These are phyloP conservation scores for Tryphoninae sp. DNA, from an alignment of 2,888 invertebrate species.

Conservation along the genomic window DNA sequence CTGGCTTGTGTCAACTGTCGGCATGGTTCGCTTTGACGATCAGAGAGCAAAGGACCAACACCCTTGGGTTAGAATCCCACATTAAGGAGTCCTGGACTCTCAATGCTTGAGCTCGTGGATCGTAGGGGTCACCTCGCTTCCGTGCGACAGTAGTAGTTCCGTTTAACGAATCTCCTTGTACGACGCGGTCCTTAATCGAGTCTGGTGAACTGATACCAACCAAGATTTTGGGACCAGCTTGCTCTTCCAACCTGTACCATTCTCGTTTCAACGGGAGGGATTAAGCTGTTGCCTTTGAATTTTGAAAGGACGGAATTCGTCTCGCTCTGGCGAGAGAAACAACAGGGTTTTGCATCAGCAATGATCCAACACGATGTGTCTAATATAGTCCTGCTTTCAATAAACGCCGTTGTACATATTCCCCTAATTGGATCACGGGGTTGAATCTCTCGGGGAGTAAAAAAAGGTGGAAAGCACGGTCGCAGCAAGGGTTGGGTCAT, in stretches of 20 bases:
- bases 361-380: neutral
- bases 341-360: slow-evolving; percentile 11
- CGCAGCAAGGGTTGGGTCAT: slow-evolving; percentile 46
- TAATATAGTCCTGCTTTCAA: neutral
- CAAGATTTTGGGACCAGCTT: slow-evolving; percentile 1
- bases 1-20: slow-evolving; percentile 17
- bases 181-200: slow-evolving; percentile 4
- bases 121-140: too few relatives aligned
- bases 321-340: neutral
- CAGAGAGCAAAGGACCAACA: slow-evolving; percentile 14
- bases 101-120: neutral
- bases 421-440: slow-evolving; percentile 53
- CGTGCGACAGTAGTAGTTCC: too few relatives aligned
- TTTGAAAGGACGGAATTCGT: slow-evolving; percentile 8
- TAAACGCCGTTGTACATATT: slow-evolving; percentile 17
- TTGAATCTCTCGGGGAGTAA: slow-evolving; percentile 32
- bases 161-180: neutral
- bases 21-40: slow-evolving; percentile 39
- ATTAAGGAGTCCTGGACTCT: neutral
- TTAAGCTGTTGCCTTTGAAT: slow-evolving; percentile 50
- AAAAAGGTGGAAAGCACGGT: slow-evolving; percentile 28
- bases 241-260: slow-evolving; percentile 8
- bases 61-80: slow-evolving; percentile 21
- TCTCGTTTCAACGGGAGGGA: neutral
- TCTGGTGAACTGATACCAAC: slow-evolving; percentile 10